These are phyloP conservation scores for Diadema setosum DNA, from an alignment of 35 echinoderm and acorn worm species.

Conservation along the genomic window DNA sequence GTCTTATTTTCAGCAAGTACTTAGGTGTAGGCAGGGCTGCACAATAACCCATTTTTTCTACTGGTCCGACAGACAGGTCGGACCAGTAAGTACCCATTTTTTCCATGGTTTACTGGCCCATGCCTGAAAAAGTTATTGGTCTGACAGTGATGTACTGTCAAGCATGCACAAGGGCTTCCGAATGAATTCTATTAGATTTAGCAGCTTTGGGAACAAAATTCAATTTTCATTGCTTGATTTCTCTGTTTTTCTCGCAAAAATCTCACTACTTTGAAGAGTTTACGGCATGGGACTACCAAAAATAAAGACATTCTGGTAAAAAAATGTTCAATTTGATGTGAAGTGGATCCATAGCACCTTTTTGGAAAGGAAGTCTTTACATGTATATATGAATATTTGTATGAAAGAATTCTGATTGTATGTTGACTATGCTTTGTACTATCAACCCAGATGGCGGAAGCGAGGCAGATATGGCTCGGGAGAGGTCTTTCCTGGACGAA, in stretches of 20 bases:
- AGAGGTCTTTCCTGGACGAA: conserved; percentile 78
- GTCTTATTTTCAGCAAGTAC: too few relatives aligned
- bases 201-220: neutral
- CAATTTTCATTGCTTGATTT: too few relatives aligned
- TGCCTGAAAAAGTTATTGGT: too few relatives aligned
- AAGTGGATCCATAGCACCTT: neutral
- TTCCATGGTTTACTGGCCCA: too few relatives aligned
- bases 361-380: neutral
- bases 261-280: neutral
- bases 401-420: neutral
- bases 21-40: too few relatives aligned
- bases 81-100: too few relatives aligned
- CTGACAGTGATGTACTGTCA: too few relatives aligned
- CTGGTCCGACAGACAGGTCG: too few relatives aligned
- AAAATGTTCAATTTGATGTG: neutral
- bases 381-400: neutral
- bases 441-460: conserved; percentile 12
- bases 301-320: neutral
- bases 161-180: too few relatives aligned
- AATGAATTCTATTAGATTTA: too few relatives aligned
- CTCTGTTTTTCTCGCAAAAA: neutral
- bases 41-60: too few relatives aligned
- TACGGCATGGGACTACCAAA: neutral
- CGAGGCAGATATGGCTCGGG: conserved; percentile 64
- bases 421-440: neutral